phyloP scores from a whole-genome alignment of 2,888 invertebrate genomes.

The Trimorus sp. region DNA sequence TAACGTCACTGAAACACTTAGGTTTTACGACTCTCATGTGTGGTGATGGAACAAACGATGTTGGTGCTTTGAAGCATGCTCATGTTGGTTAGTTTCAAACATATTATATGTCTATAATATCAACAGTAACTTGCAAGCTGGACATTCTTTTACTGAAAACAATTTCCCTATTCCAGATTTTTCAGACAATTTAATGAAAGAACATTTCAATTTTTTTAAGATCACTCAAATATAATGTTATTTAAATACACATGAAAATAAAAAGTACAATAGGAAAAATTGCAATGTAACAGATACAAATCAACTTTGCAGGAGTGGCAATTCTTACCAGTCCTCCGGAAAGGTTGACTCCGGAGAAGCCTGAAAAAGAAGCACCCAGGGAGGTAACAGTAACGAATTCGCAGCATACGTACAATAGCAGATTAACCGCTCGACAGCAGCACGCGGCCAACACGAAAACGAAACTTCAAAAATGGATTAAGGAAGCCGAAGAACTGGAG shows the following conservation, averaged over 20 bases:
- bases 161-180: no score
- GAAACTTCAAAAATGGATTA: conserved; percentile 87
- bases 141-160: no score
- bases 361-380: conserved; percentile 58
- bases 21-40: conserved; percentile 99
- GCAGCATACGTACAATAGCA: conserved; percentile 70
- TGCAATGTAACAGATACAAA: background rate
- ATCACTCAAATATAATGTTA: no score
- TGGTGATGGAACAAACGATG: conserved; percentile 99
- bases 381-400: conserved; percentile 70
- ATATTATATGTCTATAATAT: background rate
- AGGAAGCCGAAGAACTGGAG: conserved; percentile 94
- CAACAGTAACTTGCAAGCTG: background rate
- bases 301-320: conserved; percentile 88
- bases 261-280: background rate
- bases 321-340: conserved; percentile 92
- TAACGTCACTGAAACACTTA: conserved; percentile 92
- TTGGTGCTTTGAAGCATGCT: conserved; percentile 99
- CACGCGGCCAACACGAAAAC: conserved; percentile 77
- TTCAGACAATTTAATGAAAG: no score
- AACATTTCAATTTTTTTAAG: no score
- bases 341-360: conserved; percentile 73
- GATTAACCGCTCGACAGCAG: conserved; percentile 69
- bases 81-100: conserved; percentile 86
- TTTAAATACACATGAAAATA: background rate